phyloP scores from a whole-genome alignment of 2,797 vertebrate species.

The Pseudochaenichthys georgianus region DNA sequence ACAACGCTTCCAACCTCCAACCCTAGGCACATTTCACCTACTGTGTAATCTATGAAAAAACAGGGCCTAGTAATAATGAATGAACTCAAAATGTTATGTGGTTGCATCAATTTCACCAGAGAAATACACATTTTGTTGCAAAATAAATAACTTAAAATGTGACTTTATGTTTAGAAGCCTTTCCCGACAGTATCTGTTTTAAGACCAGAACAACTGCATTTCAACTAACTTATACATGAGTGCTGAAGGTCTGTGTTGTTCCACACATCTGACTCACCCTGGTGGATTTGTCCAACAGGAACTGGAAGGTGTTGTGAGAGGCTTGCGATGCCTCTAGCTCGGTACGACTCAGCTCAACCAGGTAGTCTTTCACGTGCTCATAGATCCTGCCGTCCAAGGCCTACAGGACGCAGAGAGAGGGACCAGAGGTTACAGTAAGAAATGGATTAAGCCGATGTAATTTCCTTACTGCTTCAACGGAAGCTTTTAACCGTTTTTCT shows the following conservation, averaged over 20 bases:
- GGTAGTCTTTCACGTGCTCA: constrained; percentile 97
- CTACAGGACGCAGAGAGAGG: constrained; percentile 73
- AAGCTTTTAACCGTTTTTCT: too few species aligned
- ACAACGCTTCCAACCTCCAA: not conserved
- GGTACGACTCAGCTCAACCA: constrained; percentile 94
- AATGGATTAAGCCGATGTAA: constrained; percentile 25
- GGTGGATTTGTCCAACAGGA: constrained; percentile 95
- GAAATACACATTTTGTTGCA: not conserved
- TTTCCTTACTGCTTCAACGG: constrained; percentile 12
- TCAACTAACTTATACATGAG: not conserved
- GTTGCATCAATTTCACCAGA: not conserved
- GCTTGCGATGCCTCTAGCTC: constrained; percentile 95
- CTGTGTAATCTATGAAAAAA: constrained; percentile 1
- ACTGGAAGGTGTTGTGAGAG: constrained; percentile 96
- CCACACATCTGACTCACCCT: constrained; percentile 86
- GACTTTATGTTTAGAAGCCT: not conserved
- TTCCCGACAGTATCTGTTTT: not conserved
- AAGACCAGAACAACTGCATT: not conserved
- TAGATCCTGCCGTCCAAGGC: constrained; percentile 94
- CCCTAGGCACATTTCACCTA: not conserved
- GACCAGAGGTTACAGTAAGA: constrained; percentile 13
- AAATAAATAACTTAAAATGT: constrained; percentile 3
- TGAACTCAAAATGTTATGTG: constrained; percentile 25
- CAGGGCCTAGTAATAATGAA: constrained; percentile 5
- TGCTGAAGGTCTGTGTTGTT: constrained; percentile 6